Conservation (phyloP, 2,113 vertebrate genomes). For the Colaptes auratus region DNA sequence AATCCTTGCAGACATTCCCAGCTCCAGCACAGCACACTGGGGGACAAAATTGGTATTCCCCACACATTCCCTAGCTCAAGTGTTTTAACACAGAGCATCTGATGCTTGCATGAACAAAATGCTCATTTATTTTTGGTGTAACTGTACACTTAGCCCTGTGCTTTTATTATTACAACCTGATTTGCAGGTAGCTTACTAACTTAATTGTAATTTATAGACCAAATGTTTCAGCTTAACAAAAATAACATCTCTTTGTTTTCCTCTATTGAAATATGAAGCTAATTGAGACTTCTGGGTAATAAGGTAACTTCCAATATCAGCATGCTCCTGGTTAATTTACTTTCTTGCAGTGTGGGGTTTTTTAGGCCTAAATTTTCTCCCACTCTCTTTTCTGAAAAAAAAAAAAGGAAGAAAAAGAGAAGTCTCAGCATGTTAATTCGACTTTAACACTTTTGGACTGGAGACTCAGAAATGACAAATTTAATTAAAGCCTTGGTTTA, state of each 20-base stretch:
- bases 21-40: not conserved
- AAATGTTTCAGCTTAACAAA: not conserved
- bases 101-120: not conserved
- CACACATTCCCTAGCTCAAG: not conserved
- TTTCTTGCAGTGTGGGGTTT: not conserved
- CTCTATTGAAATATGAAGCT: not conserved
- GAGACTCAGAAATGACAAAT: slow-evolving; percentile 6
- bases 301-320: not conserved
- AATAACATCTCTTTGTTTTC: not conserved
- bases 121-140: not conserved
- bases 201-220: slow-evolving; percentile 35
- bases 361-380: not conserved
- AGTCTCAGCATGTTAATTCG: not conserved
- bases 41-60: not conserved
- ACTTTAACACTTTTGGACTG: not conserved
- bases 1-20: not conserved
- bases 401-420: not conserved
- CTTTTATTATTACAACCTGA: not conserved
- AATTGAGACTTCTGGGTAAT: not conserved
- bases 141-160: not conserved
- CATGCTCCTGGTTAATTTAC: not conserved
- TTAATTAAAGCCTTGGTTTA: slow-evolving; percentile 50
- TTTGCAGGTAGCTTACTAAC: not conserved
- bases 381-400: not conserved
- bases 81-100: not conserved